A percentile compares a stretch with the other conserved stretches of the same genome.
Conservation (phyloP, 35 echinoderm and acorn worm genomes). For the Holothuria glaberrima region DNA sequence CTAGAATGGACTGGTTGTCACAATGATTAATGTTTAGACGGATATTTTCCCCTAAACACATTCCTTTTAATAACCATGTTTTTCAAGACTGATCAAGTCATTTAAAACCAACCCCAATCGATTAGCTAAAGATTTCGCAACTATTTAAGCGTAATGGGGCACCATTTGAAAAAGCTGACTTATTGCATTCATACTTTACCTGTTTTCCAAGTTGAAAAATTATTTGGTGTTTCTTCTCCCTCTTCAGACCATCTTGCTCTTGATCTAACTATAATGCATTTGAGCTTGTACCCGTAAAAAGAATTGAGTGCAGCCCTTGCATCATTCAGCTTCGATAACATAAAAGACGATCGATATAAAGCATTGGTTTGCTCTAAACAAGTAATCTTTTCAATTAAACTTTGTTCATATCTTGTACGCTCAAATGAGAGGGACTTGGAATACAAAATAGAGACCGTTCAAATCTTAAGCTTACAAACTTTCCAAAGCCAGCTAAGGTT, state of each 20-base stretch:
- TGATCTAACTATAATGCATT: conserved; percentile 40
- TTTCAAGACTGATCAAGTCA: neutral
- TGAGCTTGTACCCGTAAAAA: neutral
- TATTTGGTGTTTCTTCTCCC: neutral
- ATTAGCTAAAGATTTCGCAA: too few species aligned
- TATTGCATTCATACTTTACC: neutral
- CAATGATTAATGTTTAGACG: neutral
- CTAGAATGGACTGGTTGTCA: too few species aligned
- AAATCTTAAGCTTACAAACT: neutral
- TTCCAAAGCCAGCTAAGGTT: neutral
- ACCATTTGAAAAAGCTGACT: neutral
- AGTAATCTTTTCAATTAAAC: neutral
- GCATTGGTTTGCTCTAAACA: too few species aligned
- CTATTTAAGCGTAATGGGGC: neutral
- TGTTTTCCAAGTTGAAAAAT: conserved; percentile 1
- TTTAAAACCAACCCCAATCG: too few species aligned
- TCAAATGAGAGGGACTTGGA: neutral
- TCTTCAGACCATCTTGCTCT: conserved; percentile 25
- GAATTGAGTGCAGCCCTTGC: neutral
- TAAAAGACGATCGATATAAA: neutral
- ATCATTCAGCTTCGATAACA: neutral
- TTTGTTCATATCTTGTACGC: neutral
- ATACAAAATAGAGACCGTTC: conserved; percentile 4
- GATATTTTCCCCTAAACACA: neutral
- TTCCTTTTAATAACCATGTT: neutral